Evolutionary conservation across 2,888 invertebrate genomes (phyloP).

Genomic region (Lagria hirta): DNA sequence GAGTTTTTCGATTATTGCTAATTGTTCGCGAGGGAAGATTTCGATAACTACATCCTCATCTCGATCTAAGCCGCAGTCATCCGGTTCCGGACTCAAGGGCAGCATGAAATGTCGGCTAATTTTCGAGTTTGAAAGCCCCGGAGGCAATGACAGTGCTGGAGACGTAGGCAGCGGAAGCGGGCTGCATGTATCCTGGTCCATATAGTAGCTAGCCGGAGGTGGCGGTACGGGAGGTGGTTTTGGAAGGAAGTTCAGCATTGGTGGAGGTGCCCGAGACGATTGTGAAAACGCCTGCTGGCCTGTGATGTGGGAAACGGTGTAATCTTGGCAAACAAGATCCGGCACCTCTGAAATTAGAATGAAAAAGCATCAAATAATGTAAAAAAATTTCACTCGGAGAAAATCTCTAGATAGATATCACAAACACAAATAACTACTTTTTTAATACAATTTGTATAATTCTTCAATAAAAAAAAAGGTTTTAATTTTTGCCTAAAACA

Average conservation of each 20-base stretch:
- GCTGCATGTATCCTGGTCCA: slow-evolving; percentile 42
- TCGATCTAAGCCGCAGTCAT: slow-evolving; percentile 58
- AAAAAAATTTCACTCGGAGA: too few relatives aligned
- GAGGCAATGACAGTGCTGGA: slow-evolving; percentile 44
- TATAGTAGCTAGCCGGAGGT: slow-evolving; percentile 69
- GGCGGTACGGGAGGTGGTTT: slow-evolving; percentile 68
- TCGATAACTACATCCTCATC: slow-evolving; percentile 57
- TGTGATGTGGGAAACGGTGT: slow-evolving; percentile 16
- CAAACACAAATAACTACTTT: too few relatives aligned
- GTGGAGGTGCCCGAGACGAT: slow-evolving; percentile 55
- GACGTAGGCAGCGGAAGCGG: slow-evolving; percentile 42
- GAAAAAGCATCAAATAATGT: too few relatives aligned
- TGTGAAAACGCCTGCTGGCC: slow-evolving; percentile 30
- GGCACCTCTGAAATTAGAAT: slow-evolving; percentile 61
- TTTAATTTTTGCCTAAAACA: too few relatives aligned
- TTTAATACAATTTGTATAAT: too few relatives aligned
- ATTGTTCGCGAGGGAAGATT: slow-evolving; percentile 71
- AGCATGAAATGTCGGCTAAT: slow-evolving; percentile 50
- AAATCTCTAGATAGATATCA: too few relatives aligned
- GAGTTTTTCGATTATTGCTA: slow-evolving; percentile 74
- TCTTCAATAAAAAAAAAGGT: too few relatives aligned
- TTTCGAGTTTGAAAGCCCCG: slow-evolving; percentile 44
- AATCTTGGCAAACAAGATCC: slow-evolving; percentile 58
- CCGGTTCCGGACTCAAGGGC: slow-evolving; percentile 51
- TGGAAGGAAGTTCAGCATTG: slow-evolving; percentile 60